Evolutionary conservation across 1,140 invertebrate species (phyloP).

Genomic region (Zaprionus ornatus): DNA sequence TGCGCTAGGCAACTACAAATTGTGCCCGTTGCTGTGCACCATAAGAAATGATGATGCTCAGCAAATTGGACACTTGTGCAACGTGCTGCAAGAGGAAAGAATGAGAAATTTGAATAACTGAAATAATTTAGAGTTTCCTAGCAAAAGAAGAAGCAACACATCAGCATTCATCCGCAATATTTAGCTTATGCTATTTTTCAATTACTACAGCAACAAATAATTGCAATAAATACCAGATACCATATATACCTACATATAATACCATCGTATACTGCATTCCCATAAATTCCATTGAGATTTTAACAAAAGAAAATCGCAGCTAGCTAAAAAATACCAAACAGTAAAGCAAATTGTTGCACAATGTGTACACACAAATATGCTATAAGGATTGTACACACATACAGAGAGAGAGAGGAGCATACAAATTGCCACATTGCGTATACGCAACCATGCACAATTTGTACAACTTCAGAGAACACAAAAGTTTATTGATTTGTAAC

Average conservation of each 20-base stretch:
- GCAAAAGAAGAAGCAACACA: too few species aligned
- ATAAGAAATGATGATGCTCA: conserved; percentile 6
- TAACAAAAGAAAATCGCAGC: background rate
- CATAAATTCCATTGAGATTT: background rate
- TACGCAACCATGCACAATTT: conserved; percentile 50
- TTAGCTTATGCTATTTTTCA: too few species aligned
- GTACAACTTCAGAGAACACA: conserved; percentile 31
- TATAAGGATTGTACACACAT: background rate
- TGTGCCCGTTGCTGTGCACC: conserved; percentile 5
- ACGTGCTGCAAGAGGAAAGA: background rate
- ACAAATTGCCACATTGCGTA: conserved; percentile 45
- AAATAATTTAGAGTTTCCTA: background rate
- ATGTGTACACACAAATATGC: background rate
- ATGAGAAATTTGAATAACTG: background rate
- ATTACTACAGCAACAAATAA: too few species aligned
- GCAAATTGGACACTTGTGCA: conserved; percentile 8
- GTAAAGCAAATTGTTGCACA: background rate
- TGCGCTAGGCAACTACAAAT: conserved; percentile 24
- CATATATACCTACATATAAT: too few species aligned
- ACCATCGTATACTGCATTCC: background rate
- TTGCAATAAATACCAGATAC: background rate
- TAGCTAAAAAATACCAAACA: background rate
- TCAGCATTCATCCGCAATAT: too few species aligned
- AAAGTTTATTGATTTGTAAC: conserved; percentile 64
- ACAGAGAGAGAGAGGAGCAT: background rate